These are phyloP conservation scores for Amorpha juglandis DNA, from an alignment of 2,888 invertebrate species.

Conservation along the genomic window DNA sequence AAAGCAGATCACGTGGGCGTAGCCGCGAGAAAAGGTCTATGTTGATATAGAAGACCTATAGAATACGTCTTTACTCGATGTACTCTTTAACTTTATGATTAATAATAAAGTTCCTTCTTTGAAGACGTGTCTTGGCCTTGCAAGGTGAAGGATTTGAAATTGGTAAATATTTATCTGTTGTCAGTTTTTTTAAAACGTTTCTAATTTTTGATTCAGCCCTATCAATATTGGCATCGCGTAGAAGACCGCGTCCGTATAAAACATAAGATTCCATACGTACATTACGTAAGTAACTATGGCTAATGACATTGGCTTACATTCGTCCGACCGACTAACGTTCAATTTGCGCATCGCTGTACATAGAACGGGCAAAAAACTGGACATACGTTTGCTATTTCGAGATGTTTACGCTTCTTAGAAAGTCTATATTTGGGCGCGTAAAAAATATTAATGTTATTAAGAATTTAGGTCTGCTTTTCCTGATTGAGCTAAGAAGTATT, in stretches of 20 bases:
- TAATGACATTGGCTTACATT: slow-evolving; percentile 24
- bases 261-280: slow-evolving; percentile 9
- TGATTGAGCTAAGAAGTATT: neutral
- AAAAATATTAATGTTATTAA: neutral
- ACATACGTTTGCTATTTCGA: slow-evolving; percentile 4
- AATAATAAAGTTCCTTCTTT: too few relatives aligned
- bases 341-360: slow-evolving; percentile 14
- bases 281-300: slow-evolving; percentile 15
- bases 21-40: too few relatives aligned
- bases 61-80: too few relatives aligned
- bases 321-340: slow-evolving; percentile 9
- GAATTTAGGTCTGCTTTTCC: neutral
- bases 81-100: too few relatives aligned
- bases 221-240: slow-evolving; percentile 11
- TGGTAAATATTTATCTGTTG: too few relatives aligned
- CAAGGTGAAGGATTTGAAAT: too few relatives aligned
- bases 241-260: slow-evolving; percentile 16
- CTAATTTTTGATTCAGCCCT: too few relatives aligned
- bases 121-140: too few relatives aligned
- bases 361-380: slow-evolving; percentile 5
- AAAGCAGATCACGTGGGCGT: too few relatives aligned
- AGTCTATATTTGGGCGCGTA: neutral
- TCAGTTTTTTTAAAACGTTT: too few relatives aligned
- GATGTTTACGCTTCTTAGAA: slow-evolving; percentile 6
- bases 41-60: too few relatives aligned